These are phyloP conservation scores for Argyra leucocephala DNA, from an alignment of 2,888 invertebrate genomes.

Conservation along the genomic window DNA sequence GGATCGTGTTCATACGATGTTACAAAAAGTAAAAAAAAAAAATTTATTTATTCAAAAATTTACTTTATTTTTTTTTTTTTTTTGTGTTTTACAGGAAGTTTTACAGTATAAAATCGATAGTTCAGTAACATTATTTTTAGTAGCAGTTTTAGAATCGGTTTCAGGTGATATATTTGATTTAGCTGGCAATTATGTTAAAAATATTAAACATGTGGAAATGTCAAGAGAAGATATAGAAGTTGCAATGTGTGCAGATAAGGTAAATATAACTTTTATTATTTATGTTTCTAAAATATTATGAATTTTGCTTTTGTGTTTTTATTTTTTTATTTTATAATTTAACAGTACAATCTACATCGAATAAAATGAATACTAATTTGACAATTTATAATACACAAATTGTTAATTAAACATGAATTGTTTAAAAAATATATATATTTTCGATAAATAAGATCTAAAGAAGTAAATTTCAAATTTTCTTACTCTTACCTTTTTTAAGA, in stretches of 20 bases:
- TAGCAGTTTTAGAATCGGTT: conserved; percentile 89
- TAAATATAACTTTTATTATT: conserved; percentile 38
- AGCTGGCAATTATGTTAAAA: conserved; percentile 94
- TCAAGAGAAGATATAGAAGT: conserved; percentile 91
- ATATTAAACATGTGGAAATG: conserved; percentile 85
- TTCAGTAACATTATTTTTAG: conserved; percentile 80
- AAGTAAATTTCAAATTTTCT: no score
- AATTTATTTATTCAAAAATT: background rate
- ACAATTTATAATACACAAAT: no score
- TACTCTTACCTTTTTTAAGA: no score
- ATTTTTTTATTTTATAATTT: no score
- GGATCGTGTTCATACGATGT: conserved; percentile 79
- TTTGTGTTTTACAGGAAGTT: conserved; percentile 58
- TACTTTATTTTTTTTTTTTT: conserved; percentile 3
- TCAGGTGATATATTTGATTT: conserved; percentile 90
- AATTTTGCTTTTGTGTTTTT: no score
- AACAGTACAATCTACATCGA: no score
- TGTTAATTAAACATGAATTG: no score
- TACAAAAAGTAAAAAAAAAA: conserved; percentile 57
- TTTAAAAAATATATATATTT: no score
- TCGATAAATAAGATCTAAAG: no score
- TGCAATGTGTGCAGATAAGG: conserved; percentile 97
- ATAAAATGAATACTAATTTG: no score
- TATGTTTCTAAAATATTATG: conserved; percentile 8
- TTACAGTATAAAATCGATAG: conserved; percentile 77